Base-by-base conservation (phyloP, 2,113 vertebrate species). In the Poecile atricapillus region DNA sequence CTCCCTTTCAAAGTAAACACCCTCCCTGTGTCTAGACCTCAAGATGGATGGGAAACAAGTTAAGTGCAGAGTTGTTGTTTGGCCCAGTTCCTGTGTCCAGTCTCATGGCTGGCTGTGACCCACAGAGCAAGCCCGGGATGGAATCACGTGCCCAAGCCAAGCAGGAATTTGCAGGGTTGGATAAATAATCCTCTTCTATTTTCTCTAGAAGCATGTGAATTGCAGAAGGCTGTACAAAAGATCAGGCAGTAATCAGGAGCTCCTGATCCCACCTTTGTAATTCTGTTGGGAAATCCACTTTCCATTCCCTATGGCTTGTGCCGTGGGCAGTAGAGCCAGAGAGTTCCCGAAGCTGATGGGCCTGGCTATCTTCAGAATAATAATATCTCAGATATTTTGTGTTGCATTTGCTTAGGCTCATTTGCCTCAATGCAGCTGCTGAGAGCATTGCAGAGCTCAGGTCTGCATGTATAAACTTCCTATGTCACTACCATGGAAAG, bases 401-500 rank as follows among this genome's bases (percentile, higher is more conserved):
- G 62, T 97, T 83, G n/a, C 69, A 69, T 96, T 97, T 96, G 94
- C n/a, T 37, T 80, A 35, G 69, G 92, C 77, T 95, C 86, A 49
- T 52, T 94, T 65, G 79, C 93, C 77, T 95, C 59, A 46, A 25
- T 1, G 3, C 97, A 97, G 97, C 94, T 96, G 96, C 91, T 44
- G 84, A 83, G 94, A 59, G 11, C 58, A 39, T 77, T 60, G 28
- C 89, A 69, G 93, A 20, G 41, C 74, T 96, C 93, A 93, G 91
- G 92, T 97, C 95, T 89, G 96, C 95, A 97, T 58, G 67, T 97
- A 94, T 82, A 20, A 58, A 74, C 74, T 95, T 80, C 67, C 53
- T 27, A 9, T 86, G 80, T 83, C 77, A 13, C 60, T 70, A 21
- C 65, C 44, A 89, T 21, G 94, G 96, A 96, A 95, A 88, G 73